Conservation (phyloP, 2,888 invertebrate genomes). For the Xestia xanthographa region DNA sequence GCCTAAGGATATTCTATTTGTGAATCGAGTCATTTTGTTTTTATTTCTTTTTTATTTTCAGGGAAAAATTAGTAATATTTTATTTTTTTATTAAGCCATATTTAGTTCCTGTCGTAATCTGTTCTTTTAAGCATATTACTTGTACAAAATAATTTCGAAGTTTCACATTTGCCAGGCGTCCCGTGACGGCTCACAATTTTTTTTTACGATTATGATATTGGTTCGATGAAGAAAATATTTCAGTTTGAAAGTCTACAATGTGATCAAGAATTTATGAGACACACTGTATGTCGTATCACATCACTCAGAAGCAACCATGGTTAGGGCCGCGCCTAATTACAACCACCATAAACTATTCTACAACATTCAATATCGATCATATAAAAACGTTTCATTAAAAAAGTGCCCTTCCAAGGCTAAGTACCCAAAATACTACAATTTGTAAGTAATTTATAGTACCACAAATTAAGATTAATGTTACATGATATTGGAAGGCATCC, state of each 20-base stretch:
- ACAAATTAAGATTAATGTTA: slow-evolving; percentile 66
- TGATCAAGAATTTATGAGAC: not conserved
- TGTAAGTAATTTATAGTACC: slow-evolving; percentile 60
- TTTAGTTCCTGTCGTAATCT: too few species aligned
- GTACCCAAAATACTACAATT: slow-evolving; percentile 60
- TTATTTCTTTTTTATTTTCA: too few species aligned
- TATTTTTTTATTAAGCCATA: too few species aligned
- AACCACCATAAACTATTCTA: slow-evolving; percentile 36
- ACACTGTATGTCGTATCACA: slow-evolving; percentile 37
- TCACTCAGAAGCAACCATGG: slow-evolving; percentile 29
- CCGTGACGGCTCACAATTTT: too few species aligned
- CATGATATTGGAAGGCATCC: slow-evolving; percentile 60
- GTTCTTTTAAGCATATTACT: too few species aligned
- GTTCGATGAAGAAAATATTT: not conserved
- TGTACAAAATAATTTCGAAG: too few species aligned
- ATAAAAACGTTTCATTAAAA: slow-evolving; percentile 41
- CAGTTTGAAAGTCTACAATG: not conserved
- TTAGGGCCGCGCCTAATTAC: slow-evolving; percentile 49
- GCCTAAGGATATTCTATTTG: too few species aligned
- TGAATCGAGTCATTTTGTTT: too few species aligned
- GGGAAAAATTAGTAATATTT: too few species aligned
- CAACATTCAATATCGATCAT: slow-evolving; percentile 45
- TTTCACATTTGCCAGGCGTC: too few species aligned
- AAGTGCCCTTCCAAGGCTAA: slow-evolving; percentile 49
- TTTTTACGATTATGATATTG: not conserved